phyloP scores from a whole-genome alignment of 2,113 vertebrate species.

The Piliocolobus tephrosceles region DNA sequence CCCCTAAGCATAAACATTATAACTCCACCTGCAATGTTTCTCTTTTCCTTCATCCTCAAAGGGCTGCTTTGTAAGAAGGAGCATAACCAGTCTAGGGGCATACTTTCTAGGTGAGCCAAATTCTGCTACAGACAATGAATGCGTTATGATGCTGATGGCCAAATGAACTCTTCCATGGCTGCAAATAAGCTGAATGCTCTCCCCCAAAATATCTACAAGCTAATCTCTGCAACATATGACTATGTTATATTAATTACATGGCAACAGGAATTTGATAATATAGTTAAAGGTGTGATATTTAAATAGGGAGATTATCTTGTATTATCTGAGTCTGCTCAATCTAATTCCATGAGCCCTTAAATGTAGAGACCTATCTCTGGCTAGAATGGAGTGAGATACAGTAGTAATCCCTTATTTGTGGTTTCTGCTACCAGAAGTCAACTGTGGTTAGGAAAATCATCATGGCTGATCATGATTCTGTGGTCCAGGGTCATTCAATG shows the following conservation, averaged over 20 bases:
- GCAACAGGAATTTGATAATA: not conserved
- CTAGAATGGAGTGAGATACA: not conserved
- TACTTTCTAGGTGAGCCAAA: not conserved
- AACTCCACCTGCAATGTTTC: not conserved
- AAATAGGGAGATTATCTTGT: not conserved
- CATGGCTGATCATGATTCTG: too few species aligned
- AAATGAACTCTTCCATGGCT: too few species aligned
- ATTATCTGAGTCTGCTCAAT: not conserved
- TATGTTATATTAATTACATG: not conserved
- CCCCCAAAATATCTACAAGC: not conserved
- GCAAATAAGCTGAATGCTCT: not conserved
- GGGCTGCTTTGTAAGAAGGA: not conserved
- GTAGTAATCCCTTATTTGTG: too few species aligned
- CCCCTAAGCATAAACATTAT: not conserved
- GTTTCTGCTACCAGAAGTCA: too few species aligned
- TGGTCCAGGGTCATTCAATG: too few species aligned
- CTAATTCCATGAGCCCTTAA: not conserved
- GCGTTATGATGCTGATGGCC: not conserved
- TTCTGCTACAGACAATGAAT: not conserved
- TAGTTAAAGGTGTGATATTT: not conserved
- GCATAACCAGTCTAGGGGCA: not conserved
- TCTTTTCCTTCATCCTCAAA: not conserved
- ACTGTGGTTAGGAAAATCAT: too few species aligned
- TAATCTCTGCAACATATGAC: not conserved
- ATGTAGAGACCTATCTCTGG: not conserved